These are phyloP conservation scores for Oconnorella tubifera DNA, from an alignment of 2,888 invertebrate species.

Conservation along the genomic window DNA sequence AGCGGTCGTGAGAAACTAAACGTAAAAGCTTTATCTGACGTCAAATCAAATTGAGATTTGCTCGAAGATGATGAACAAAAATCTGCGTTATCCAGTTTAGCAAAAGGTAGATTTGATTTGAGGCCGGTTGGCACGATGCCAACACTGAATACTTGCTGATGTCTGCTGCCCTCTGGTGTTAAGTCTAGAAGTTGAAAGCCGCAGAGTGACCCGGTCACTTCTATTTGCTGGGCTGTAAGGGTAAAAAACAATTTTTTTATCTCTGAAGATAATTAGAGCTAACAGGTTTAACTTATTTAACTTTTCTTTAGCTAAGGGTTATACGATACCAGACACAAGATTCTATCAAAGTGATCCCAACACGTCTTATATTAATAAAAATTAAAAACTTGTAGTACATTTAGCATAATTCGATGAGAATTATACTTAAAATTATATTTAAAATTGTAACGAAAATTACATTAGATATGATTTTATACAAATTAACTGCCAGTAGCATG, in stretches of 20 bases:
- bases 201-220: conserved; percentile 81
- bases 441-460: too few species aligned
- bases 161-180: conserved; percentile 72
- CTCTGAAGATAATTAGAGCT: conserved; percentile 6
- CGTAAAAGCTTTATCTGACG: neutral
- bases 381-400: too few species aligned
- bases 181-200: conserved; percentile 83
- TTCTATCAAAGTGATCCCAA: too few species aligned
- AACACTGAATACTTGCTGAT: conserved; percentile 79
- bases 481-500: too few species aligned
- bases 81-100: too few species aligned
- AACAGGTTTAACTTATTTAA: conserved; percentile 3
- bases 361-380: too few species aligned
- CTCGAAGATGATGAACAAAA: neutral
- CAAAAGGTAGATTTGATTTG: neutral
- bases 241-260: conserved; percentile 1
- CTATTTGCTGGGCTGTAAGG: conserved; percentile 58
- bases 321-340: too few species aligned
- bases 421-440: too few species aligned
- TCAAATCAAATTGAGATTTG: neutral
- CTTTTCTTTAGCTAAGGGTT: conserved; percentile 6
- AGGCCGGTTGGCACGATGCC: conserved; percentile 67
- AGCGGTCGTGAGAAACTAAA: neutral
- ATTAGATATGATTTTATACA: too few species aligned
- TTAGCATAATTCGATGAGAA: too few species aligned